phyloP scores from a whole-genome alignment of 2,888 invertebrate genomes.

The Agrotis ipsilon region DNA sequence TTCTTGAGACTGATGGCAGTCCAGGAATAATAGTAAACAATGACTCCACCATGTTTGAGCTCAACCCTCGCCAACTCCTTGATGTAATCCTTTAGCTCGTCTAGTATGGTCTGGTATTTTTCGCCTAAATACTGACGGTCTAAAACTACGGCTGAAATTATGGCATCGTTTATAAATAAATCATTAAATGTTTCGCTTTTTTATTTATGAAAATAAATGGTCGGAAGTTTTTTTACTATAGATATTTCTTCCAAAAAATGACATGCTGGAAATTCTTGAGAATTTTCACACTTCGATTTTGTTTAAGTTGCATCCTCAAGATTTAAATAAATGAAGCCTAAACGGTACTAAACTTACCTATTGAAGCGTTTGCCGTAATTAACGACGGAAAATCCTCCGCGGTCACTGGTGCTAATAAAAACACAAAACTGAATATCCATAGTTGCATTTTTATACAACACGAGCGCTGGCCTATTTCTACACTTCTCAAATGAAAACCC shows the following conservation, averaged over 20 bases:
- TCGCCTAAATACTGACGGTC: slow-evolving; percentile 93
- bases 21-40: slow-evolving; percentile 93
- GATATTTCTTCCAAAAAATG: no score
- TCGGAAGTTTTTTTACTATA: no score
- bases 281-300: not conserved
- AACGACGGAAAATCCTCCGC: slow-evolving; percentile 94
- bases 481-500: slow-evolving; percentile 64
- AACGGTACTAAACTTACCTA: slow-evolving; percentile 92
- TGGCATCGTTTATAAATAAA: not conserved
- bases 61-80: slow-evolving; percentile 92
- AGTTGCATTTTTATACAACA: slow-evolving; percentile 75
- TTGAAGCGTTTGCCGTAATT: slow-evolving; percentile 93
- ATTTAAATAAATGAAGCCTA: no score
- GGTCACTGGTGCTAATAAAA: slow-evolving; percentile 67
- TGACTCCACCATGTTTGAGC: slow-evolving; percentile 93
- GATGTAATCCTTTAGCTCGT: slow-evolving; percentile 92
- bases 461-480: slow-evolving; percentile 64
- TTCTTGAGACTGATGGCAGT: slow-evolving; percentile 93
- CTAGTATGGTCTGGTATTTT: slow-evolving; percentile 90
- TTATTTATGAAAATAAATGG: no score
- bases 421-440: slow-evolving; percentile 73
- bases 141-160: slow-evolving; percentile 92
- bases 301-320: no score
- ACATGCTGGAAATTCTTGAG: no score
- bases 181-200: no score